Evolutionary conservation across 2,113 vertebrate genomes (phyloP).

Genomic region (Delphinapterus leucas): DNA sequence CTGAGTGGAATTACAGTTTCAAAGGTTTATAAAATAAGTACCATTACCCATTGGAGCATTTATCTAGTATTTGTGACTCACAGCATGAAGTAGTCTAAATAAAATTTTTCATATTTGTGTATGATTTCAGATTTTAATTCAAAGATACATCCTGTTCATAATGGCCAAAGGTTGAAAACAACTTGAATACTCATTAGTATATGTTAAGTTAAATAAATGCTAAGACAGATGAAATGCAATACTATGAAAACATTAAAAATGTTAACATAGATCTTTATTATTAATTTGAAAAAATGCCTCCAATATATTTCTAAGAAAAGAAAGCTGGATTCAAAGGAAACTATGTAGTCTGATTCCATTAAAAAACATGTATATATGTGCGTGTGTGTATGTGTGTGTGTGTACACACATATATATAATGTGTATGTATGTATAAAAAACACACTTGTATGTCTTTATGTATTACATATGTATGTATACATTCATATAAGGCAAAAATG

Average conservation of each 20-base stretch:
- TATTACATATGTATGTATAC: not conserved
- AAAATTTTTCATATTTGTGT: not conserved
- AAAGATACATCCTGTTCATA: not conserved
- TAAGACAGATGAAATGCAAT: not conserved
- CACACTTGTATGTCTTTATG: not conserved
- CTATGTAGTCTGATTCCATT: not conserved
- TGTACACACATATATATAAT: not conserved
- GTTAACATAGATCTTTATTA: not conserved
- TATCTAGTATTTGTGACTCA: not conserved
- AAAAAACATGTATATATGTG: not conserved
- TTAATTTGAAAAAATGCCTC: not conserved
- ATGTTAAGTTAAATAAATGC: not conserved
- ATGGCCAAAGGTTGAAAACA: not conserved
- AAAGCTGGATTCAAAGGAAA: not conserved
- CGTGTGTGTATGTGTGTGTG: not conserved
- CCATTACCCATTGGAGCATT: not conserved
- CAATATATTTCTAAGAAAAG: not conserved
- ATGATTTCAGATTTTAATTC: not conserved
- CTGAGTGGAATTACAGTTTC: not conserved
- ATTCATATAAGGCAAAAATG: not conserved
- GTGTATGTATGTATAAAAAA: not conserved
- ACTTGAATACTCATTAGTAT: not conserved
- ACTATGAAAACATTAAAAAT: not conserved
- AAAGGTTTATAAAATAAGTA: not conserved
- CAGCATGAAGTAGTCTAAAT: not conserved